Evolutionary conservation across 2,888 invertebrate genomes (phyloP), one percentile per base, ranked within the genome.

Genomic region (Leistus spinibarbis): DNA sequence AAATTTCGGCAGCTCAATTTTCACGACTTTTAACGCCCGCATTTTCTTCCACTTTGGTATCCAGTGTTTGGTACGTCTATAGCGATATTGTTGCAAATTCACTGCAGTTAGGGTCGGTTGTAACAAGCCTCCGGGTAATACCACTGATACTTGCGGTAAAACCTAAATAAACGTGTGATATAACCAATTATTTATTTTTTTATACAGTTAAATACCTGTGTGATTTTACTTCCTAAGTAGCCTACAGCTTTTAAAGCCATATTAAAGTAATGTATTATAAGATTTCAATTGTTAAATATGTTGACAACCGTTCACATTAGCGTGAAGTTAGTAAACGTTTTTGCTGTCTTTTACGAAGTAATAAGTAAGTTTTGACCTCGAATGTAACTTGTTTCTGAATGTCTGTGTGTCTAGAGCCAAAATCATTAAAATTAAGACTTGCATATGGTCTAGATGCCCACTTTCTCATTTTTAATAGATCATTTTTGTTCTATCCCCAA

Each of bases 1-100:
- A 76, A 88, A 91, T 79, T 95, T 87, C 0, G 96, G 96, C 22
- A 97, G 81, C 0, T 95, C 90, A 0, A 96, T 81, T 87, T 93
- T 93, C 0, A 95, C 83, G 19, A 91, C 89, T 86, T 96, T 94
- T 67, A 87, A 82, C 9, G 85, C 87, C 27, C 97, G 88, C 1
- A 92, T 85, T 67, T 88, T 89, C 81, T 93, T 95, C 82, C 88
- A 97, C 85, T 95, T 95, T 0, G 94, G 95, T 80, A 90, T 84
- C 86, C 88, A 95, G 84, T 97, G 97, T 83, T 96, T 94, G 0
- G 86, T 87, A 75, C 81, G 77, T n/a, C 84, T 79, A 77, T 85
- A 82, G 54, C 86, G 80, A 20, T 85, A 82, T 66, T 82, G 79
- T 79, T 85, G 83, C 9, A 80, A 75, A 74, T 83, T 84, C 83